Base-by-base conservation (phyloP, 2,797 vertebrate genomes). In the Atherinosoma microstoma region DNA sequence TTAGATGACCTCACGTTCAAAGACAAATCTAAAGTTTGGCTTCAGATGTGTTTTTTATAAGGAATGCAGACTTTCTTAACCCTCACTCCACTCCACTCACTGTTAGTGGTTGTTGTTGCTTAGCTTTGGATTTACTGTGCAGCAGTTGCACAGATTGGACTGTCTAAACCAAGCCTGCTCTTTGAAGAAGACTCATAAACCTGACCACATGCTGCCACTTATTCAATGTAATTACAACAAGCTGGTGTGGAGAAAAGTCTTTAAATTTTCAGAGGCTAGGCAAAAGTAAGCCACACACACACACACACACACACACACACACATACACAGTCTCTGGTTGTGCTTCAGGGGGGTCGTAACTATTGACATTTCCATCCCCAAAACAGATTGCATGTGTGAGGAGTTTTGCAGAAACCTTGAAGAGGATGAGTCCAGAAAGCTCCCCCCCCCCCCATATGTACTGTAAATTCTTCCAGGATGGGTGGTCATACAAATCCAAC, bases 171-270 rank as follows among this genome's bases (percentile, higher is more conserved):
- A 85, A 82, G 87, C 90, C 62, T 69, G 76, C 89, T 91, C 92
- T 94, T 94, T 95, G 91, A 93, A 94, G 91, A 94, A 89, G 87
- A 83, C 82, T 86, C 89, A 92, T 96, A 95, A 96, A 94, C 84
- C 91, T 93, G 91, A 92, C 94, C 95, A 95, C 95, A 96, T 93
- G 91, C 91, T 92, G 89, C 91, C 82, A 92, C 93, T 95, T 94
- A 91, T 91, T 91, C 89, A 87, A 91, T 81, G 94, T 96, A 96
- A 97, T 97, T 96, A 95, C 95, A 95, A 92, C 93, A 95, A 95
- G 92, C 92, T 94, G 94, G 89, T 32, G 76, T 92, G 89, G 87
- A 93, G 93, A 84, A 93, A 92, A 89, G 91, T 85, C 89, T 36
- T 93, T 90, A 90, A 90, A 94, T 94, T 94, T 95, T 93, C 88